phyloP scores from a whole-genome alignment of 2,888 invertebrate genomes.

The Invenusta paracnida region DNA sequence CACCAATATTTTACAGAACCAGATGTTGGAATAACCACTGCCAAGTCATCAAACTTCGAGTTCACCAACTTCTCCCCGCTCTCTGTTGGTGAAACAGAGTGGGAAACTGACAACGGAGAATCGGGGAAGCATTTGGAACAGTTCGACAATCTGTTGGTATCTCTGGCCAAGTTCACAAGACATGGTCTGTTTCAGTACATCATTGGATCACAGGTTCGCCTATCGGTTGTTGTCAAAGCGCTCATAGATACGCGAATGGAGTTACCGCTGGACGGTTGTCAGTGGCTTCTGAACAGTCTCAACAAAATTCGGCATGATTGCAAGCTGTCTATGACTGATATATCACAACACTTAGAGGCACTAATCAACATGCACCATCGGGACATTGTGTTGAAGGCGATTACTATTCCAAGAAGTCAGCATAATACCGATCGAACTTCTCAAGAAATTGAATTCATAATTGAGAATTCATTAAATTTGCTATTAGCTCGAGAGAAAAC shows the following conservation, averaged over 20 bases:
- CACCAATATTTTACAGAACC: no score
- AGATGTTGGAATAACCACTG: no score
- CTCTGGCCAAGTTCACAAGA: not conserved
- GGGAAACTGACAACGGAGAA: not conserved
- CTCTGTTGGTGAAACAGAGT: not conserved
- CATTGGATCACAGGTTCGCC: not conserved
- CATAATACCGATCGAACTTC: not conserved
- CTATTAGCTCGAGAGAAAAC: not conserved
- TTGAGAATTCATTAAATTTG: not conserved
- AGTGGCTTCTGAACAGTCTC: not conserved
- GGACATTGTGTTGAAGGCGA: not conserved
- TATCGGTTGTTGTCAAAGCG: not conserved
- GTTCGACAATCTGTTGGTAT: not conserved
- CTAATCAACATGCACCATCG: not conserved
- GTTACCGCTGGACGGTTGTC: not conserved
- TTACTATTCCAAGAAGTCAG: not conserved
- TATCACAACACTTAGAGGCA: not conserved
- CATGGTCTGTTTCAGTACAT: not conserved
- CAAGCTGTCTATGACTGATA: not conserved
- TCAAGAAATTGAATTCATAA: not conserved
- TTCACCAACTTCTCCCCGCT: not conserved
- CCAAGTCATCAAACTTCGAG: not conserved
- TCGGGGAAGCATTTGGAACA: not conserved
- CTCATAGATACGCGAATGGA: not conserved
- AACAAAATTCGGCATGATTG: not conserved